Evolutionary conservation across 2,888 invertebrate species (phyloP), one percentile per base, ranked within the genome.

Genomic region (Hipparchia sbordonii): DNA sequence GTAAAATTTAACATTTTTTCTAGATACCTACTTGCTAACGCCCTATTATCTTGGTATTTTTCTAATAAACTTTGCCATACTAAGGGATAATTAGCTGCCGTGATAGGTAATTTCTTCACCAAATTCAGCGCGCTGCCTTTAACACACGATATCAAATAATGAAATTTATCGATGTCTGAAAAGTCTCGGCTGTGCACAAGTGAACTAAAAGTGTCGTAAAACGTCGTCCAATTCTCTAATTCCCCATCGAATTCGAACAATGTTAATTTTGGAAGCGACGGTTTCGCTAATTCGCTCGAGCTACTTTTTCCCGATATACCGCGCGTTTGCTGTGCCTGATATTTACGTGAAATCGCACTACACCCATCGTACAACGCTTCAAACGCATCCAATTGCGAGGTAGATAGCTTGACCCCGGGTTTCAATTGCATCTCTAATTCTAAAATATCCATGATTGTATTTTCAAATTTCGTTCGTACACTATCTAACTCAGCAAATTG

Each of bases 1-100:
- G 68, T 46, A 68, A 76, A 76, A 59, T 70, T 76, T 72, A 76
- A 72, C 74, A 76, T 76, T 69, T 69, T 75, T 9, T 75, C 75
- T 12, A 72, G 51, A 62, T 73, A 75, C 13, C 62, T 63, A 57
- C 75, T 69, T 2, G 71, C 52, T 12, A 77, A 56, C 57, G 65
- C 56, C 61, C 76, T 45, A 9, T 73, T 72, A 62, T 77, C 77
- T 45, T 76, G 73, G 59, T 77, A 76, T 65, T 76, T 77, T 52
- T 74, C 71, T 7, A 77, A 48, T 71, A 77, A 67, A 33, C 67
- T 70, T 69, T 76, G 51, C 77, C 74, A 77, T 10, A 76, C 73
- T 46, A 76, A 39, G 23, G 66, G 61, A 48, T 77, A 76, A 60
- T 76, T 77, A 68, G 13, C 62, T 13, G 59, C 73, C 6, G 73